phyloP scores from a whole-genome alignment of 2,888 invertebrate genomes.

The Pandemis cinnamomeana region DNA sequence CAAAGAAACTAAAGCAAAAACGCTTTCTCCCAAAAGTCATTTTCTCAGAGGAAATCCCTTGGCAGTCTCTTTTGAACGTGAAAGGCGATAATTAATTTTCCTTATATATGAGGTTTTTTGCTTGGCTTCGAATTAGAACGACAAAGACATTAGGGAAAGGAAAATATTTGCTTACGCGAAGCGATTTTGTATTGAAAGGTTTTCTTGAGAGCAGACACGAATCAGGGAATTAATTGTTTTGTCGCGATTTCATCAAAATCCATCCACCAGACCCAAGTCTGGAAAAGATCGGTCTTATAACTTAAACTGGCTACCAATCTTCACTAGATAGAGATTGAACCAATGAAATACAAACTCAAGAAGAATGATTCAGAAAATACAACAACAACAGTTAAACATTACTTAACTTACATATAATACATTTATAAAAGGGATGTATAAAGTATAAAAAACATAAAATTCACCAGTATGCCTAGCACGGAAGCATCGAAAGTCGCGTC shows the following conservation, averaged over 20 bases:
- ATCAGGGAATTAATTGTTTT: constrained; percentile 11
- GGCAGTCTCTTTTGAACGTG: constrained; percentile 38
- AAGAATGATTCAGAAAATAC: no score
- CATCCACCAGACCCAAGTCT: no score
- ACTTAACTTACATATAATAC: no score
- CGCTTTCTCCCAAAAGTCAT: constrained; percentile 35
- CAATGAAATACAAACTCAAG: no score
- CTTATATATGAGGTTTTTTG: constrained; percentile 40
- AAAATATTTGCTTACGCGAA: constrained; percentile 40
- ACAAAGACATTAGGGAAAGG: constrained; percentile 32
- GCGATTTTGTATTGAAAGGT: constrained; percentile 28
- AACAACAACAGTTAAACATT: no score
- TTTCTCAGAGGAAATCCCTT: constrained; percentile 31
- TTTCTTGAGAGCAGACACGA: constrained; percentile 17
- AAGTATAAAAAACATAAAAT: no score
- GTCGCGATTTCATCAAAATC: background rate
- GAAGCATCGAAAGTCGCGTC: no score
- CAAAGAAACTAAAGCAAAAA: constrained; percentile 31
- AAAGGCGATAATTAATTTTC: constrained; percentile 40
- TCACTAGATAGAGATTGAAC: no score
- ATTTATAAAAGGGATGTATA: no score
- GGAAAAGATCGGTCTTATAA: no score
- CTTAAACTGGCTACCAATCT: no score
- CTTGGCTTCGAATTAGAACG: constrained; percentile 34
- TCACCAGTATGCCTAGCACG: no score